phyloP scores from a whole-genome alignment of 92 coral and sea anemone species.

The Nematostella vectensis region DNA sequence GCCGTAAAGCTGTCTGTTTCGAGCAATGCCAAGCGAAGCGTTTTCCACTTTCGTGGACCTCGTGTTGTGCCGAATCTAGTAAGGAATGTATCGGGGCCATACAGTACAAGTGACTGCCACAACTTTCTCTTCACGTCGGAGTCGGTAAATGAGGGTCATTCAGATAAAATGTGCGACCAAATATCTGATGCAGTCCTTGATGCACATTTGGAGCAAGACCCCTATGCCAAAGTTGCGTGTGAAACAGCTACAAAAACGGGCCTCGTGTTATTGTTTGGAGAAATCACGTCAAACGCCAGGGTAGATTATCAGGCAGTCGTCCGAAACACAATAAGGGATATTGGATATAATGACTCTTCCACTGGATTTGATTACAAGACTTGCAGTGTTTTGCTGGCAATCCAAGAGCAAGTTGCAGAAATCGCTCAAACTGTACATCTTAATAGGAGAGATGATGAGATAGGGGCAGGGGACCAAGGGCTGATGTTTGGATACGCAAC shows the following conservation, averaged over 20 bases:
- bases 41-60: background rate
- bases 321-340: conserved; percentile 72
- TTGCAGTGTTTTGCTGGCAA: conserved; percentile 69
- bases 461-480: conserved; percentile 88
- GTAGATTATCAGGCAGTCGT: conserved; percentile 72
- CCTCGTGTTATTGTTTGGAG: conserved; percentile 72
- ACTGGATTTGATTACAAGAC: conserved; percentile 87
- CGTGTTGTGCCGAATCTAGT: conserved; percentile 5
- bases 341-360: conserved; percentile 76
- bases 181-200: conserved; percentile 85
- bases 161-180: conserved; percentile 90
- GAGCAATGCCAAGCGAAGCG: too few species aligned
- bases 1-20: background rate
- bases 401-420: conserved; percentile 58
- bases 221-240: conserved; percentile 73
- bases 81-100: conserved; percentile 48
- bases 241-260: conserved; percentile 80
- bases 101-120: conserved; percentile 46
- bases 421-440: conserved; percentile 57
- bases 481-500: conserved; percentile 90
- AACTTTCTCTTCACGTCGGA: conserved; percentile 82
- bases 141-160: conserved; percentile 74
- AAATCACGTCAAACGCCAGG: conserved; percentile 59
- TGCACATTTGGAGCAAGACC: conserved; percentile 74
- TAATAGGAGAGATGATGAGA: conserved; percentile 47